These are phyloP conservation scores for Luehdorfia chinensis DNA, from an alignment of 1,140 invertebrate species.

Conservation along the genomic window DNA sequence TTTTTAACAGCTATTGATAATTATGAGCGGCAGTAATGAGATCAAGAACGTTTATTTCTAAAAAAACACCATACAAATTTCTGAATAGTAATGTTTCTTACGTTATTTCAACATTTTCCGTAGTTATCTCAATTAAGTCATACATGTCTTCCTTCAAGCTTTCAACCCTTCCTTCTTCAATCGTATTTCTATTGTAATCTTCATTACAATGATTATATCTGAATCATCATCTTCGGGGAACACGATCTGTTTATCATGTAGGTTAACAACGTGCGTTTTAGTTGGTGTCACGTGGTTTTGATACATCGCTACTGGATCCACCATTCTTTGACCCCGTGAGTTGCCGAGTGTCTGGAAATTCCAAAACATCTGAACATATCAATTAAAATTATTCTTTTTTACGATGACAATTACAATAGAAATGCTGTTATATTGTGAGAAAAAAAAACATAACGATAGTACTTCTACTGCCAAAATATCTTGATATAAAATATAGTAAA, in stretches of 20 bases:
- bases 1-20: too few relatives aligned
- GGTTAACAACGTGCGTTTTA: constrained; percentile 43
- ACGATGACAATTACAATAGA: too few relatives aligned
- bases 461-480: too few relatives aligned
- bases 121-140: constrained; percentile 44
- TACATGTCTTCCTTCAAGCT: constrained; percentile 35
- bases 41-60: too few relatives aligned
- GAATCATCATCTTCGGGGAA: constrained; percentile 66
- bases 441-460: too few relatives aligned
- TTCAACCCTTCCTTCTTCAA: constrained; percentile 34
- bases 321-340: constrained; percentile 75
- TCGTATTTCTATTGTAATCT: constrained; percentile 52
- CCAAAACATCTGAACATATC: constrained; percentile 82
- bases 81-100: too few relatives aligned
- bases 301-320: constrained; percentile 57
- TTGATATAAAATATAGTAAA: too few relatives aligned
- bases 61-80: too few relatives aligned
- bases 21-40: too few relatives aligned
- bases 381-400: constrained; percentile 56
- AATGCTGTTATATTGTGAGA: too few relatives aligned
- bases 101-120: constrained; percentile 30
- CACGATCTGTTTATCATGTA: constrained; percentile 61
- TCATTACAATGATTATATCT: constrained; percentile 71
- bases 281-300: constrained; percentile 54
- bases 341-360: constrained; percentile 83